Evolutionary conservation across 2,888 invertebrate species (phyloP).

Genomic region (Lithophane leautieri): DNA sequence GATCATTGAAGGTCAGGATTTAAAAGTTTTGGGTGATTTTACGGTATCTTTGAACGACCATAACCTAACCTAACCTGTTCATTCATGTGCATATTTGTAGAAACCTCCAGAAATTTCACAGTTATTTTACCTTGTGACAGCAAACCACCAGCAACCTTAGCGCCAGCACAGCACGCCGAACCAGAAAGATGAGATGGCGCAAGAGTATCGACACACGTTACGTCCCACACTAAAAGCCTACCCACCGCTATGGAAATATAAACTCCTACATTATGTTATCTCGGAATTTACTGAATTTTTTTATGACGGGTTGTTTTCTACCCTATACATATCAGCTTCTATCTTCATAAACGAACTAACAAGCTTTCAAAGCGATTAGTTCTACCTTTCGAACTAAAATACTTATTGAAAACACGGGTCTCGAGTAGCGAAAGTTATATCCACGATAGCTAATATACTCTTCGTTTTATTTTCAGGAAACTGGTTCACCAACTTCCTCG

Average conservation of each 20-base stretch:
- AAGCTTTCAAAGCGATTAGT: conserved; percentile 35
- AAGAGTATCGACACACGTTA: too few species aligned
- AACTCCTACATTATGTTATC: conserved; percentile 2
- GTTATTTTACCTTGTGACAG: not conserved
- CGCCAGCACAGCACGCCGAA: too few species aligned
- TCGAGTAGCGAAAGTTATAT: conserved; percentile 47
- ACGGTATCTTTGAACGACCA: not conserved
- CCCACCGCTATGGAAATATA: not conserved
- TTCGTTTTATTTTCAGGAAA: conserved; percentile 54
- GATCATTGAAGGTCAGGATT: too few species aligned
- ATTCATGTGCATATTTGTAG: not conserved
- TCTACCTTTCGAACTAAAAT: conserved; percentile 35
- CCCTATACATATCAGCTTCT: not conserved
- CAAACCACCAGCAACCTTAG: not conserved
- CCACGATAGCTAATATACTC: conserved; percentile 48
- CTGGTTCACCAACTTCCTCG: conserved; percentile 36
- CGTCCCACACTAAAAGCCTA: too few species aligned
- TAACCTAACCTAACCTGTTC: not conserved
- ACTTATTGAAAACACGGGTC: conserved; percentile 48
- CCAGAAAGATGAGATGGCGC: too few species aligned
- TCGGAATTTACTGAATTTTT: not conserved
- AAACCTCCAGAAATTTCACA: not conserved
- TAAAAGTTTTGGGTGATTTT: conserved; percentile 28
- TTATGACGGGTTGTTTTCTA: not conserved
- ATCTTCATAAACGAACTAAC: not conserved